Percentiles rank a stretch among this genome's conserved stretches.
These are phyloP conservation scores for Tipula unca DNA, from an alignment of 2,888 invertebrate species.

Conservation along the genomic window DNA sequence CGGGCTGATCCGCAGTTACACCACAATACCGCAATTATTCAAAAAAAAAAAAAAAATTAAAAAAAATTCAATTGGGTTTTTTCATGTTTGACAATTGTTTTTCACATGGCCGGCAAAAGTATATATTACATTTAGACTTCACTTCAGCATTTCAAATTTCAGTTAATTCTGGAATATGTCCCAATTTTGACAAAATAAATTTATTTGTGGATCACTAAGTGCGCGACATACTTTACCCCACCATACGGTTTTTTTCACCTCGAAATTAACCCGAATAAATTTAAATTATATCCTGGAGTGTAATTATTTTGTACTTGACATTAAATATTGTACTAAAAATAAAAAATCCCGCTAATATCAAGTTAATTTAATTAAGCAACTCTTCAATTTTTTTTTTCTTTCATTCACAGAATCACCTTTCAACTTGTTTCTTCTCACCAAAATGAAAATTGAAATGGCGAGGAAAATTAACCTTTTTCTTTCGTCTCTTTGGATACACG, in stretches of 20 bases:
- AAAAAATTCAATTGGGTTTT: no score
- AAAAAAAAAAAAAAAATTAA: no score
- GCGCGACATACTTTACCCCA: no score
- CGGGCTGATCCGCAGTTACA: no score
- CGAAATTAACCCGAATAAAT: not conserved
- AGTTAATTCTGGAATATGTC: no score
- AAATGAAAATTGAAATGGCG: not conserved
- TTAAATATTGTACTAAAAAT: not conserved
- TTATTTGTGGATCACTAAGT: no score
- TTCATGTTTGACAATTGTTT: no score
- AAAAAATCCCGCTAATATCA: not conserved
- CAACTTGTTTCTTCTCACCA: not conserved
- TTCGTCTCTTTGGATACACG: not conserved
- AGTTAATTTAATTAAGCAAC: constrained; percentile 8
- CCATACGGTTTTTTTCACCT: not conserved
- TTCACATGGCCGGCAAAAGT: no score
- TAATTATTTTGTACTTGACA: not conserved
- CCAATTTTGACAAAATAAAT: no score
- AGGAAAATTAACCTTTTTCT: not conserved
- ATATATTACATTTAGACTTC: no score
- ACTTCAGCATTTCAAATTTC: no score
- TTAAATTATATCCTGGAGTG: not conserved
- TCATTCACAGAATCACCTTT: not conserved
- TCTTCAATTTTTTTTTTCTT: not conserved
- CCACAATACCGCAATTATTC: no score